Evolutionary conservation across 2,797 vertebrate genomes (phyloP), one percentile per base, ranked within the genome.

Genomic region (Numenius phaeopus): DNA sequence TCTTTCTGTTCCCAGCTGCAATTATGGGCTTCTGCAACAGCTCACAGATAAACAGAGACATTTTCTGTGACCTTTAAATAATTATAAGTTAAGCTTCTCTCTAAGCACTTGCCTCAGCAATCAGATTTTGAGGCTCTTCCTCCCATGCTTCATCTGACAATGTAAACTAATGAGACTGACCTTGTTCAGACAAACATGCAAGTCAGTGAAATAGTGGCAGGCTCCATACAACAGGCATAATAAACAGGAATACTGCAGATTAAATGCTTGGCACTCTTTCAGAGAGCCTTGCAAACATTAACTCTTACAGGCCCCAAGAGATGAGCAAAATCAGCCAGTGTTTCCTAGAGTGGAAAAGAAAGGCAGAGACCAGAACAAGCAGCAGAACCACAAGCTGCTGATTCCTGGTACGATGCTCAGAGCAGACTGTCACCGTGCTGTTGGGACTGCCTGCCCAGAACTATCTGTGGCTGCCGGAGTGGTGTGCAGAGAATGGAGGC

Each of bases 41-140:
- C 73, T 92, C 62, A 67, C 47, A 79, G 94, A 94, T 90, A 92
- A 91, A 94, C 72, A 84, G 80, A 93, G 84, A 70, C 32, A 46
- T 94, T 91, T 96, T 89, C 72, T 88, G 76, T 94, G 94, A 91
- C 94, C 92, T 97, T 91, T 95, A 93, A 93, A 65, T 89, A 96
- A 83, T 87, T 76, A 78, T 52, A 92, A 96, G 89, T 72, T 69
- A 20, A 71, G 46, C 61, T 92, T 55, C 40, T 90, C 40, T 92
- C 42, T 88, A 69, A 94, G 87, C 83, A 89, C 49, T 96, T 93
- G 61, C 81, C 49, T 96, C 49, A 58, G 65, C 71, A 83, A 72
- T 92, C 92, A 91, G 83, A 89, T 95, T 94, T 94, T 85, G 84
- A 94, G 82, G 21, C 29, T 94, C 55, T 95, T 89, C 70, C 84